These are phyloP conservation scores for Mobula hypostoma DNA, from an alignment of 2,113 vertebrate genomes.

Conservation along the genomic window DNA sequence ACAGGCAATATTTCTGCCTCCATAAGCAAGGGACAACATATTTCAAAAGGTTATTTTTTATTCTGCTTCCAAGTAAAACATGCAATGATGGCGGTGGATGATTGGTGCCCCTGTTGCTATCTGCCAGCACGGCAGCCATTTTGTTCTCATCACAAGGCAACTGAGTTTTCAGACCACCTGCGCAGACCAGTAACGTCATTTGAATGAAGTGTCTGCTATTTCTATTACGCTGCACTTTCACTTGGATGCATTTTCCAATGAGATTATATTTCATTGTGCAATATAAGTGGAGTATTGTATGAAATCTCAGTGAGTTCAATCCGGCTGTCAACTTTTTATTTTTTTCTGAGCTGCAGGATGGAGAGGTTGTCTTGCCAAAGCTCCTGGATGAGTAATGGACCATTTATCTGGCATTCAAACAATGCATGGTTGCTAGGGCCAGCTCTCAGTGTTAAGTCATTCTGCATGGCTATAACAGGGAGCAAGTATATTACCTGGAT, in stretches of 20 bases:
- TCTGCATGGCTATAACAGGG: slow-evolving; percentile 13
- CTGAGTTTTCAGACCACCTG: slow-evolving; percentile 22
- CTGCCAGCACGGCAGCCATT: neutral
- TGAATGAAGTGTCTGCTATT: slow-evolving; percentile 12
- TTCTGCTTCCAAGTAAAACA: neutral
- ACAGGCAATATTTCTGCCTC: neutral
- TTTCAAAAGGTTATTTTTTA: neutral
- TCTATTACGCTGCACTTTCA: slow-evolving; percentile 14
- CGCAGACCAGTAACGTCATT: neutral
- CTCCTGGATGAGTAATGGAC: slow-evolving; percentile 15
- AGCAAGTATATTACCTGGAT: slow-evolving; percentile 15
- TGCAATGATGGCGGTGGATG: no score
- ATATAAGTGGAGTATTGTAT: slow-evolving; percentile 22
- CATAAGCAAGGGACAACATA: neutral
- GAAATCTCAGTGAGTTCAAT: slow-evolving; percentile 16
- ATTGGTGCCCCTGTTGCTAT: neutral
- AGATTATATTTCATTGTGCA: slow-evolving; percentile 24
- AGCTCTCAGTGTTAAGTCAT: neutral
- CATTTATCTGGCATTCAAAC: slow-evolving; percentile 16
- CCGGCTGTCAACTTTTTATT: neutral
- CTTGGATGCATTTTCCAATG: slow-evolving; percentile 14
- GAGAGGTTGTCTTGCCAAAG: slow-evolving; percentile 2
- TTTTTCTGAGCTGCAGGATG: neutral
- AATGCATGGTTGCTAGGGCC: neutral
- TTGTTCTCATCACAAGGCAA: neutral